These are phyloP conservation scores for Drosophila mercatorum DNA, from an alignment of 2,888 invertebrate genomes.

Conservation along the genomic window DNA sequence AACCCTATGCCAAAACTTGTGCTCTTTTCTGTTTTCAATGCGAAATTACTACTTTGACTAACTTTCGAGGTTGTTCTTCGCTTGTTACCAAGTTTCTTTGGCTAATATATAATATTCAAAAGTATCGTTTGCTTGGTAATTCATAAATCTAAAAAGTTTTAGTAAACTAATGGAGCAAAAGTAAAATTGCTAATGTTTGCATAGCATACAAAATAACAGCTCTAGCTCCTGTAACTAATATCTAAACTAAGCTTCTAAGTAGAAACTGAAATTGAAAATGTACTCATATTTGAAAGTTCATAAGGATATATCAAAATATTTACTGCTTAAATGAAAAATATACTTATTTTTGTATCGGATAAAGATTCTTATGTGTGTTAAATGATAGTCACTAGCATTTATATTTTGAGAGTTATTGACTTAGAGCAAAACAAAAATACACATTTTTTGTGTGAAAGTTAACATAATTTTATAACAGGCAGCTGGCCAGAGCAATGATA, in stretches of 20 bases:
- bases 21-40: neutral
- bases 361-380: no score
- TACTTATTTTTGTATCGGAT: no score
- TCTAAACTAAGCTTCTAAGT: neutral
- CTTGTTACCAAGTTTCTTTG: neutral
- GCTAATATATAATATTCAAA: conserved; percentile 6
- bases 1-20: neutral
- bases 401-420: no score
- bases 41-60: conserved; percentile 3
- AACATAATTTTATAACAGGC: no score
- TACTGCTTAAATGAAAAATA: no score
- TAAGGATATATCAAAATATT: no score
- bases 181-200: neutral
- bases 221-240: neutral
- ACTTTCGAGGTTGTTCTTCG: conserved; percentile 5
- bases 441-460: no score
- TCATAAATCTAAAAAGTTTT: conserved; percentile 8
- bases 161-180: neutral
- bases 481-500: no score
- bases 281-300: no score
- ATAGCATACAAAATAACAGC: neutral
- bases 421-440: no score
- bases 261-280: neutral
- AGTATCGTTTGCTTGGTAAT: neutral
- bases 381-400: no score